These are phyloP conservation scores for Mus caroli DNA, from an alignment of 2,797 vertebrate genomes.

Conservation along the genomic window DNA sequence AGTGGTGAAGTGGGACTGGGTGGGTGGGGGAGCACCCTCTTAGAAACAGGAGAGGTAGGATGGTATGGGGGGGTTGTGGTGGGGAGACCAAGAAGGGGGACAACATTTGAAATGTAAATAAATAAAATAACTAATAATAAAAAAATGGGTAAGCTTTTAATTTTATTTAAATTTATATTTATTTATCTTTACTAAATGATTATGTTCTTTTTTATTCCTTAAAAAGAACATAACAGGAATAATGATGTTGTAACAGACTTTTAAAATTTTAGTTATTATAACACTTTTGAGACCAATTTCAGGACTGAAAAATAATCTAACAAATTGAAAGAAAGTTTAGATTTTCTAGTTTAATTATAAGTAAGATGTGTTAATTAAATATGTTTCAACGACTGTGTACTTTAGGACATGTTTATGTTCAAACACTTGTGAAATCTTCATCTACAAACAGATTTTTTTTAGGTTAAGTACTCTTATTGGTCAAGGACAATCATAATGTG, in stretches of 20 bases:
- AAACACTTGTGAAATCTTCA: constrained; percentile 5
- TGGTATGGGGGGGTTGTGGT: not conserved
- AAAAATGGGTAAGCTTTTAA: not conserved
- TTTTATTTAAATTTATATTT: not conserved
- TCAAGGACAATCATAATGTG: not conserved
- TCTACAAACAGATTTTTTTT: constrained; percentile 30
- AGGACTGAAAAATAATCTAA: constrained; percentile 33
- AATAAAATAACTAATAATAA: not conserved
- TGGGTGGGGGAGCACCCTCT: not conserved
- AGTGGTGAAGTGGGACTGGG: not conserved
- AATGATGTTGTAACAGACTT: not conserved
- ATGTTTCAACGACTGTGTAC: not conserved
- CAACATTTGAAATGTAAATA: not conserved
- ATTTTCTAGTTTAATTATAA: constrained; percentile 32
- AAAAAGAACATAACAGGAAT: not conserved
- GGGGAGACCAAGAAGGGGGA: not conserved
- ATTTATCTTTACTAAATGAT: not conserved
- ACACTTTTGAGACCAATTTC: not conserved
- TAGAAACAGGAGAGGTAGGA: too few relatives aligned
- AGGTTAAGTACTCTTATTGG: not conserved
- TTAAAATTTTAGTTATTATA: constrained; percentile 30
- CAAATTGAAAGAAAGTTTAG: constrained; percentile 36
- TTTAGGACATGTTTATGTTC: not conserved
- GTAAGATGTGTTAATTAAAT: constrained; percentile 40
- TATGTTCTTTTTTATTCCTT: not conserved